These are phyloP conservation scores for Galeopterus variegatus DNA, from an alignment of 2,113 vertebrate genomes.

Conservation along the genomic window DNA sequence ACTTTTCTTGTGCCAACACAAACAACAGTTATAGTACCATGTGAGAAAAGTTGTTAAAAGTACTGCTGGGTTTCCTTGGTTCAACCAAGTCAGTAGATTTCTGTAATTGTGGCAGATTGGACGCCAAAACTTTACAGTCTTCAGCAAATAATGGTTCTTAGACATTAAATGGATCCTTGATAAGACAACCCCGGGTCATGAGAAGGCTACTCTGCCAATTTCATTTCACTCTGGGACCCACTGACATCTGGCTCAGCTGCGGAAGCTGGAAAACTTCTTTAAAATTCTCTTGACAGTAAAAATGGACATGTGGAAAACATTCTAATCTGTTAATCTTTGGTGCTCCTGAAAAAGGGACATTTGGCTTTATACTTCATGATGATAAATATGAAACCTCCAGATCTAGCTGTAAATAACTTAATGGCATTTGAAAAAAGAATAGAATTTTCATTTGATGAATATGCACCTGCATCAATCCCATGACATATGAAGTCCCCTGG, in stretches of 20 bases:
- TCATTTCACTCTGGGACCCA: constrained; percentile 92
- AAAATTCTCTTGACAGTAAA: constrained; percentile 95
- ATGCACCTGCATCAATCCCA: constrained; percentile 78
- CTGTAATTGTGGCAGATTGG: constrained; percentile 90
- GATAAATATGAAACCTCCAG: constrained; percentile 89
- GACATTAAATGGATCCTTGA: constrained; percentile 90
- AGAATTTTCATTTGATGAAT: constrained; percentile 81
- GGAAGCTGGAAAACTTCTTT: constrained; percentile 96
- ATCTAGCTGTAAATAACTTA: constrained; percentile 88
- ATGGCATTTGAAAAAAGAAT: constrained; percentile 80
- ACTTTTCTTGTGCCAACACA: constrained; percentile 92
- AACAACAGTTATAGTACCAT: constrained; percentile 94
- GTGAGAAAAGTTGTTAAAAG: constrained; percentile 93
- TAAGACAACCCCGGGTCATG: constrained; percentile 90
- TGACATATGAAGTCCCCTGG: constrained; percentile 62
- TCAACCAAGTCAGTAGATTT: constrained; percentile 93
- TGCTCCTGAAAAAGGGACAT: constrained; percentile 90
- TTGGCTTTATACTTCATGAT: constrained; percentile 90
- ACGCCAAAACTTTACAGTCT: constrained; percentile 87
- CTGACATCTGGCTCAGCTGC: constrained; percentile 95
- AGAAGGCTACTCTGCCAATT: constrained; percentile 94
- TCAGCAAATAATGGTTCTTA: constrained; percentile 88
- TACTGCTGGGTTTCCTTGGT: constrained; percentile 91
- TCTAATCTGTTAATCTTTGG: constrained; percentile 94
- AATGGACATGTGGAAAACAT: constrained; percentile 97